Evolutionary conservation across 2,888 invertebrate genomes (phyloP), one percentile per base, ranked within the genome.

Genomic region (Hyalella azteca): DNA sequence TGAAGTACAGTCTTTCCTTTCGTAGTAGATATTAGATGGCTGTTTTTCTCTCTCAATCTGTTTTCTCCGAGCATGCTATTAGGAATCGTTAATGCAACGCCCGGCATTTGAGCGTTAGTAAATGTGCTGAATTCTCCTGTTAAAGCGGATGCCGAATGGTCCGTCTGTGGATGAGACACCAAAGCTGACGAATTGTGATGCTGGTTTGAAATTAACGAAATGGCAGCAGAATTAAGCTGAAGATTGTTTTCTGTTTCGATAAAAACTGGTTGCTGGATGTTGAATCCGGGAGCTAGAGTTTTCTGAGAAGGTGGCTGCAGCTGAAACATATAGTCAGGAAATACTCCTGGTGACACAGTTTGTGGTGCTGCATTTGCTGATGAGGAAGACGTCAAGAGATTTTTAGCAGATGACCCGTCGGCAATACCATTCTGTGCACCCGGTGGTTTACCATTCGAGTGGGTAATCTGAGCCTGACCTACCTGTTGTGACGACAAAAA

Each of bases 91-190:
- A 66, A 39, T 19, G 36, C 66, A 11, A 66, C 5, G 19, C 66
- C 66, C 19, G 66, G 66, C 19, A 3, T 66, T 11, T 36, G 13
- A 36, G 66, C 36, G 36, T 66, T 66, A 32, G 66, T 66, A 36
- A 66, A 66, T 29, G 66, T 66, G 19, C 66, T 66, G 19, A 66
- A 66, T 36, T 66, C 39, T 36, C 66, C 66, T 32, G 15, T 66
- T 36, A 66, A 19, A 11, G 39, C 36, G 1, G 22, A 22, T 54
- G 54, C 26, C 7, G 54, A 54, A 66, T 66, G 36, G 7, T 36
- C 45, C 15, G 45, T 11, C 45, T 45, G 45, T 11, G 15, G 45
- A 9, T 15, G 45, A 15, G 15, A 45, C 45, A 15, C 45, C 15
- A 15, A 15, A 11, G 45, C 9, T 11, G 11, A 11, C 15, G 45